Evolutionary conservation across 2,797 vertebrate genomes (phyloP).

Genomic region (Sebastes umbrosus): DNA sequence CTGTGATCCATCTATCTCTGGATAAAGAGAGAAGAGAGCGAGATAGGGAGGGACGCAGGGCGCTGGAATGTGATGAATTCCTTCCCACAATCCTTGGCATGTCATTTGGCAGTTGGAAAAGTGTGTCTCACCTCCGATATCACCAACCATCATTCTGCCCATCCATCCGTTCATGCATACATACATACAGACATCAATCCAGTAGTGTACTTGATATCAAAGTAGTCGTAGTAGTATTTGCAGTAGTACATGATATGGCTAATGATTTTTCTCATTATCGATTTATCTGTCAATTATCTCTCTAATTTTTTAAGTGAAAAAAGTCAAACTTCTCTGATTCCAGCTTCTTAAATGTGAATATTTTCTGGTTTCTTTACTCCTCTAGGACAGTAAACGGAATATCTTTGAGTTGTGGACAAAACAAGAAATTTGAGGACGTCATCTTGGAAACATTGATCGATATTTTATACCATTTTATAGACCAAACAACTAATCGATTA

Average conservation of each 20-base stretch:
- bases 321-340: no score
- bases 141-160: not conserved
- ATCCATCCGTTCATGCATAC: not conserved
- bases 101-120: slow-evolving; percentile 28
- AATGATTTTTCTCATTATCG: not conserved
- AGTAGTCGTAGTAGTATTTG: not conserved
- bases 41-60: not conserved
- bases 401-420: no score
- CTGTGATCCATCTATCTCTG: slow-evolving; percentile 49
- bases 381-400: no score
- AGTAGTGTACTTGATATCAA: not conserved
- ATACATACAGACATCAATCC: not conserved
- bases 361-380: no score
- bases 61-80: slow-evolving; percentile 30
- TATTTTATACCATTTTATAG: no score
- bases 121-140: slow-evolving; percentile 22
- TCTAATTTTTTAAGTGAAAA: no score
- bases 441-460: no score
- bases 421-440: no score
- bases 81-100: slow-evolving; percentile 24
- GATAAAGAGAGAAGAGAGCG: slow-evolving; percentile 8
- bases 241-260: not conserved
- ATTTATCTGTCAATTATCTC: not conserved
- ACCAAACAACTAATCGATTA: no score
- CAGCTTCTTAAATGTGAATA: no score